Conservation (phyloP, 2,888 invertebrate species). For the Eilema griseolum region DNA sequence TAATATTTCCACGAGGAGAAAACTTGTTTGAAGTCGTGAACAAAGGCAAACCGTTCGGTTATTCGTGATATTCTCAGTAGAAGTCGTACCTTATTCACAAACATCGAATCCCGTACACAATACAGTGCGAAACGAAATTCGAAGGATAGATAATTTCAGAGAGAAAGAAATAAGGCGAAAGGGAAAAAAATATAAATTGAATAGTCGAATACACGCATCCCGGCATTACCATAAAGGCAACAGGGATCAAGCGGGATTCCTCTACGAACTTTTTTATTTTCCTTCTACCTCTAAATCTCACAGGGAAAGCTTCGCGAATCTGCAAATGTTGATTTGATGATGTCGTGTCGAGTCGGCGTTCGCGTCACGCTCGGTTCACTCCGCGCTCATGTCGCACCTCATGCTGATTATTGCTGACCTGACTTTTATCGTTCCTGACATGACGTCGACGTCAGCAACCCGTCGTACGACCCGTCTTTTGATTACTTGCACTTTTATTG, state of each 20-base stretch:
- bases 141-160: conserved; percentile 86
- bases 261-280: conserved; percentile 87
- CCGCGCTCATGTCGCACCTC: conserved; percentile 29
- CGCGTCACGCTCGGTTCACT: conserved; percentile 44
- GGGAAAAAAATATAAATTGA: conserved; percentile 86
- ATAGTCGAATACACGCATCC: conserved; percentile 87
- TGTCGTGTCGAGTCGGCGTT: conserved; percentile 62
- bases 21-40: conserved; percentile 86
- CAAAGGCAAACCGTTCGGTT: conserved; percentile 85
- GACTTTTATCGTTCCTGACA: conserved; percentile 53
- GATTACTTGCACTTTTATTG: conserved; percentile 60
- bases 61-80: conserved; percentile 83
- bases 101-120: conserved; percentile 84
- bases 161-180: conserved; percentile 84
- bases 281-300: conserved; percentile 87
- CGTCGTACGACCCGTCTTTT: conserved; percentile 37
- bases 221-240: conserved; percentile 86
- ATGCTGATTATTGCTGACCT: conserved; percentile 58
- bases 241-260: conserved; percentile 86
- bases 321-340: conserved; percentile 88
- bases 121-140: conserved; percentile 87
- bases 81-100: conserved; percentile 85
- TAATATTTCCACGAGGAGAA: conserved; percentile 76
- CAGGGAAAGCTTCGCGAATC: conserved; percentile 86
- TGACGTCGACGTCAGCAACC: conserved; percentile 46